Evolutionary conservation across 2,113 vertebrate species (phyloP).

Genomic region (Danionella cerebrum): DNA sequence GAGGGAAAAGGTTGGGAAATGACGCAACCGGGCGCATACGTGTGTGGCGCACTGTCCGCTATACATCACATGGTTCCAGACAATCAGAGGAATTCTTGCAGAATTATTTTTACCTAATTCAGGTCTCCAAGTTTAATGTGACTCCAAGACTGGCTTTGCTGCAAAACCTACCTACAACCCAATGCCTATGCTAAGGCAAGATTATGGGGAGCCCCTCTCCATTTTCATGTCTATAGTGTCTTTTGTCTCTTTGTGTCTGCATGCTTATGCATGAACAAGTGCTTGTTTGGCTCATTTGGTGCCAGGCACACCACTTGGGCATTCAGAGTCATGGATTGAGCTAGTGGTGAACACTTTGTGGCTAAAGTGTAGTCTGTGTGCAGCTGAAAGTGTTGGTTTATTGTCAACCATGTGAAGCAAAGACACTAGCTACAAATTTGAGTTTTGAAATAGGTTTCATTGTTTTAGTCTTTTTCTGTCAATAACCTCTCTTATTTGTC

Average conservation of each 20-base stretch:
- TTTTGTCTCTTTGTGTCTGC: slow-evolving; percentile 6
- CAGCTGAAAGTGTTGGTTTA: neutral
- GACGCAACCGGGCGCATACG: too few relatives aligned
- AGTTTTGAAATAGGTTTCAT: neutral
- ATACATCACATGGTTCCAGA: too few relatives aligned
- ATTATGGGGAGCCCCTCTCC: too few relatives aligned
- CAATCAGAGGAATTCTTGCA: too few relatives aligned
- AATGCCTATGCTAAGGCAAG: too few relatives aligned
- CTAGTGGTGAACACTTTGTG: neutral
- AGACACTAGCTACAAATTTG: neutral
- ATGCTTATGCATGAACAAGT: slow-evolving; percentile 29
- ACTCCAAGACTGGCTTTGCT: too few relatives aligned
- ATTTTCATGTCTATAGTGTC: too few relatives aligned
- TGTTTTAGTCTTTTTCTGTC: slow-evolving; percentile 30
- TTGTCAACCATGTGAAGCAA: neutral
- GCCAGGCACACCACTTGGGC: slow-evolving; percentile 10
- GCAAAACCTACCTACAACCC: too few relatives aligned
- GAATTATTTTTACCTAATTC: too few relatives aligned
- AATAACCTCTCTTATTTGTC: slow-evolving; percentile 52
- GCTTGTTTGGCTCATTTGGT: slow-evolving; percentile 15
- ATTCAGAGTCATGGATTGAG: neutral
- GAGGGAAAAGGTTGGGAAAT: too few relatives aligned
- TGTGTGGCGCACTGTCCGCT: too few relatives aligned
- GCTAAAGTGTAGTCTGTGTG: neutral
- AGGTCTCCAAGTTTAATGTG: too few relatives aligned